These are phyloP conservation scores for Dipodomys ordii DNA, from an alignment of 2,113 vertebrate genomes.

Conservation along the genomic window DNA sequence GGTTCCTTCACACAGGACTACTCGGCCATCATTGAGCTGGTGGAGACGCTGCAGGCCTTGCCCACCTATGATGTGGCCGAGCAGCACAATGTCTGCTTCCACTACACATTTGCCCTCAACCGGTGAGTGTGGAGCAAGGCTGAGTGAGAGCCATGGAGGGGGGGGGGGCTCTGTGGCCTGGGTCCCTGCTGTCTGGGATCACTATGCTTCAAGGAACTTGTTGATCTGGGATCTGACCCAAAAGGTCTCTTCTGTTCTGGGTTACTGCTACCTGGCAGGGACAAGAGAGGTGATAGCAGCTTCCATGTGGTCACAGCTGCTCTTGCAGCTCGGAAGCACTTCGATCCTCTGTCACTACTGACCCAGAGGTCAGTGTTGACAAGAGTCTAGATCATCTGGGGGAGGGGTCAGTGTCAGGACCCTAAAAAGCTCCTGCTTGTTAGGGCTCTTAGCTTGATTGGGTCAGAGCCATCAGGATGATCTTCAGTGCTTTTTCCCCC, in stretches of 20 bases:
- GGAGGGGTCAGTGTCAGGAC: neutral
- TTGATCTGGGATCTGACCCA: neutral
- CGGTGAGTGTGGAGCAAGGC: conserved; percentile 84
- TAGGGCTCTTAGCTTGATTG: neutral
- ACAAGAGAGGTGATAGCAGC: neutral
- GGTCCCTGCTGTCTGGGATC: neutral
- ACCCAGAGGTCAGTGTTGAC: neutral
- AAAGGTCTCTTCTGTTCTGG: neutral
- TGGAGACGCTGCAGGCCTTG: conserved; percentile 92
- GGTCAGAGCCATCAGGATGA: neutral
- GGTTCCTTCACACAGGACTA: conserved; percentile 87
- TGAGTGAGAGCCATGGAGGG: neutral
- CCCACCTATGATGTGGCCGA: conserved; percentile 90
- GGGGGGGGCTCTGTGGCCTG: neutral
- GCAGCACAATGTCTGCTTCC: conserved; percentile 94
- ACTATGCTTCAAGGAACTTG: neutral
- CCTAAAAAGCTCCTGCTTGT: neutral
- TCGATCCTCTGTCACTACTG: neutral
- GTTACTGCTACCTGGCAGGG: neutral
- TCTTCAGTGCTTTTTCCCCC: neutral
- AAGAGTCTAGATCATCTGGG: neutral
- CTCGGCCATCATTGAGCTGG: conserved; percentile 91
- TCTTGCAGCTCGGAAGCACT: neutral
- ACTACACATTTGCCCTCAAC: conserved; percentile 95
- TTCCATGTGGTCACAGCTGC: neutral